Percentiles rank a stretch among this genome's conserved stretches.
Evolutionary conservation across 1,140 invertebrate genomes (phyloP).

Genomic region (Sycophaga agraensis): DNA sequence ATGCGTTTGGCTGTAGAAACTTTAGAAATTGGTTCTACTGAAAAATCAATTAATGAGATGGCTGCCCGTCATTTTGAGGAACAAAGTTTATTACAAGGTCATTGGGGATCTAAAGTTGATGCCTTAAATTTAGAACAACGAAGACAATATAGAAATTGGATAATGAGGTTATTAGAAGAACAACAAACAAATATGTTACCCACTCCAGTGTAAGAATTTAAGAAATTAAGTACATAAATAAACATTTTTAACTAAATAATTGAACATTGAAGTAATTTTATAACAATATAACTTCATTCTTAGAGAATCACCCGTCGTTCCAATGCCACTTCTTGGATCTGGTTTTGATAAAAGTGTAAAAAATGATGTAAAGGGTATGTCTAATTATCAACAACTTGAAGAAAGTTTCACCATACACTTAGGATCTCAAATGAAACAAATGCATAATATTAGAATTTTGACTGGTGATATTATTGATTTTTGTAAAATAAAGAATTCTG

Average conservation of each 20-base stretch:
- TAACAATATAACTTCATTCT: slow-evolving; percentile 19
- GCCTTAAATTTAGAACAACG: slow-evolving; percentile 73
- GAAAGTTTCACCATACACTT: slow-evolving; percentile 98
- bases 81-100: slow-evolving; percentile 71
- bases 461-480: slow-evolving; percentile 85
- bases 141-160: slow-evolving; percentile 76
- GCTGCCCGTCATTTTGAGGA: slow-evolving; percentile 77
- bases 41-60: slow-evolving; percentile 76
- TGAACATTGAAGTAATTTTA: neutral
- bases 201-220: slow-evolving; percentile 59
- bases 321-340: slow-evolving; percentile 42
- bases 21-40: slow-evolving; percentile 66
- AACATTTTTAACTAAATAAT: neutral
- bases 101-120: slow-evolving; percentile 75
- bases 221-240: neutral
- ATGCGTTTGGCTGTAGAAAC: slow-evolving; percentile 74
- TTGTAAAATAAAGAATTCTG: slow-evolving; percentile 67
- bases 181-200: slow-evolving; percentile 62
- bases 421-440: slow-evolving; percentile 96
- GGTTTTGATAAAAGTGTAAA: slow-evolving; percentile 39
- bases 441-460: slow-evolving; percentile 93
- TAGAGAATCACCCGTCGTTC: slow-evolving; percentile 50
- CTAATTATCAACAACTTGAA: slow-evolving; percentile 62
- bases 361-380: slow-evolving; percentile 43
- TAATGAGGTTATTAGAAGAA: slow-evolving; percentile 73